Evolutionary conservation across 2,113 vertebrate genomes (phyloP), one percentile per base, ranked within the genome.

Genomic region (Corythornis madagascariensis): DNA sequence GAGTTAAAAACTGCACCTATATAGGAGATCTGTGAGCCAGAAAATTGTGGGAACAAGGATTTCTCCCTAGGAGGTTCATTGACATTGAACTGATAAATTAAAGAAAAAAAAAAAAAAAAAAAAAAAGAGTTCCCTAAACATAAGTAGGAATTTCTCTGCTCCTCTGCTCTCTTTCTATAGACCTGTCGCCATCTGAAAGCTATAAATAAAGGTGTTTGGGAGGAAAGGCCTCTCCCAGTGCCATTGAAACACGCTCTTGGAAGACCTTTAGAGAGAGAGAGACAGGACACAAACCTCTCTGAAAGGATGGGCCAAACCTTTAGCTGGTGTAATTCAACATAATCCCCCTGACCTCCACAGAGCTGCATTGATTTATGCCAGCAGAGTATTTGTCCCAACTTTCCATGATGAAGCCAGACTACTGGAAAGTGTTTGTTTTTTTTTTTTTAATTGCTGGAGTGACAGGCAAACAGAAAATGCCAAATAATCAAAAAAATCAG

Each of bases 171-270:
- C 69, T 63, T 40, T 67, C 80, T 70, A 9, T 28, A 75, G 83
- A 45, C 42, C 52, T 10, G 3, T 14, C 4, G 7, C 86, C 84
- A 82, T 89, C 84, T 65, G 77, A 96, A 82, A 83, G 67, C 91
- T 93, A 66, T 87, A 95, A 96, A 87, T 94, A 96, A 82, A 85
- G 63, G 83, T 3, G 6, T 88, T 78, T 52, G 82, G 80, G 89
- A 86, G 87, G 74, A 89, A 89, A 94, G 84, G 50, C 84, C 53
- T 85, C 78, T 45, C 76, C 42, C 76, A 67, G 2, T 64, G 52
- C 81, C 72, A 12, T 11, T 59, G 69, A 65, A 93, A 80, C 17
- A 13, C 2, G 53, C 57, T 90, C 53, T 60, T 83, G 86, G 86
- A 73, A 83, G 75, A 83, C 67, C 75, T 78, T 92, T 75, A 43